Evolutionary conservation across 2,113 vertebrate genomes (phyloP).

Genomic region (Nymphicus hollandicus): DNA sequence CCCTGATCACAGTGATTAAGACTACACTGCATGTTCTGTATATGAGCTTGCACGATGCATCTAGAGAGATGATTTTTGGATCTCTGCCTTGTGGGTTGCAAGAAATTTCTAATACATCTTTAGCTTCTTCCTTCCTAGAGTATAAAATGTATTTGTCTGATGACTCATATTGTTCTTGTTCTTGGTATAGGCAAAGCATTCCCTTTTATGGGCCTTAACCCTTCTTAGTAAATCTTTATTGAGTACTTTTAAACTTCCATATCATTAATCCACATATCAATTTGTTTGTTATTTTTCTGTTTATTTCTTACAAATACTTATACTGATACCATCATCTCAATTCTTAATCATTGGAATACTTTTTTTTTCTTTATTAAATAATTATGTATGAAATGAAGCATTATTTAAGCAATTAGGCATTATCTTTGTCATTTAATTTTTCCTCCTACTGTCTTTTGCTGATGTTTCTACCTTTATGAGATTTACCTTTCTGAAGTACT

Average conservation of each 20-base stretch:
- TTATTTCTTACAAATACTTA: background rate
- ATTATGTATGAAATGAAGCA: background rate
- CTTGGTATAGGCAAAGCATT: background rate
- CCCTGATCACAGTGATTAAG: background rate
- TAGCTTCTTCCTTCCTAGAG: background rate
- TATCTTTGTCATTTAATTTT: background rate
- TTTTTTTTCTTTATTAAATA: background rate
- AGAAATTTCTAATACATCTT: background rate
- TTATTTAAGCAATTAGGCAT: background rate
- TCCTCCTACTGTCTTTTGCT: background rate
- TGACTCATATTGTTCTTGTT: background rate
- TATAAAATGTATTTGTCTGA: background rate
- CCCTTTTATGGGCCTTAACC: background rate
- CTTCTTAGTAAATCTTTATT: background rate
- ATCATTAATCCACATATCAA: background rate
- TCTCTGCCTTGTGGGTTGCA: background rate
- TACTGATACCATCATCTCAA: background rate
- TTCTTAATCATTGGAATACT: background rate
- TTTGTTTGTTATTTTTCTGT: background rate
- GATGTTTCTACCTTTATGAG: background rate
- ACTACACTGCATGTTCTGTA: background rate
- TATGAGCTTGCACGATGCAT: background rate
- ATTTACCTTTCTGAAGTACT: background rate
- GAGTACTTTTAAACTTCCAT: background rate
- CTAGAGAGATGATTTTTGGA: background rate